Base-by-base conservation (phyloP, 2,888 invertebrate genomes). In the Heteropelma amictum region DNA sequence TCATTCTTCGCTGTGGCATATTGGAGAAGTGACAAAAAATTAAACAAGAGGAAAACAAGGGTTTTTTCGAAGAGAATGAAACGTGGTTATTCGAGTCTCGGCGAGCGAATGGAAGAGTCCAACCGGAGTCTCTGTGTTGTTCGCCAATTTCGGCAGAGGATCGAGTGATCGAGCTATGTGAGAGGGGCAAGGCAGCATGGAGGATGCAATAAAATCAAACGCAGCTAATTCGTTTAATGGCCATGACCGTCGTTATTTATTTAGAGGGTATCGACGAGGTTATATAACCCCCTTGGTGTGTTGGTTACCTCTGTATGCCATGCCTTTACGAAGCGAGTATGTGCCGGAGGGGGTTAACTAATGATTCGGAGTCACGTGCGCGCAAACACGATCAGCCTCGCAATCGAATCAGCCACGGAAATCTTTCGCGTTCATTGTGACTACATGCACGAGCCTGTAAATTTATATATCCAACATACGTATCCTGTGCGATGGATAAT, bases 161-260 rank as follows among this genome's bases (percentile, higher is more conserved):
- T 60, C 51, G 40, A 60, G 35, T 49, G 56, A 64, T 45, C 35
- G 54, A 30, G 26, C 26, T 42, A 61, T 17, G n/a, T 19, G 26
- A 21, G 7, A 19, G 26, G 12, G 23, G 21, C 21, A 49, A 2
- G 47, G 49, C 35, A 26, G 23, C 19, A 56, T 30, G 45, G 76
- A 63, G 69, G 69, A 77, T 78, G 77, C 81, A 84, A 85, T 85
- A 82, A 84, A 85, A 85, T 85, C 83, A 84, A 85, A 85, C 81
- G 80, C 81, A 78, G 79, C 82, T 86, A 86, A 86, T 85, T 86
- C 84, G 82, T 82, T 85, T 84, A 86, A 85, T 85, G 81, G 82
- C 81, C 82, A 77, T 84, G 83, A 81, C 83, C 82, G 78, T 77
- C 71, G 81, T 82, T 85, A 84, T 84, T 86, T 86, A 86, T 85